Evolutionary conservation across 2,888 invertebrate genomes (phyloP).

Genomic region (Leucania comma): DNA sequence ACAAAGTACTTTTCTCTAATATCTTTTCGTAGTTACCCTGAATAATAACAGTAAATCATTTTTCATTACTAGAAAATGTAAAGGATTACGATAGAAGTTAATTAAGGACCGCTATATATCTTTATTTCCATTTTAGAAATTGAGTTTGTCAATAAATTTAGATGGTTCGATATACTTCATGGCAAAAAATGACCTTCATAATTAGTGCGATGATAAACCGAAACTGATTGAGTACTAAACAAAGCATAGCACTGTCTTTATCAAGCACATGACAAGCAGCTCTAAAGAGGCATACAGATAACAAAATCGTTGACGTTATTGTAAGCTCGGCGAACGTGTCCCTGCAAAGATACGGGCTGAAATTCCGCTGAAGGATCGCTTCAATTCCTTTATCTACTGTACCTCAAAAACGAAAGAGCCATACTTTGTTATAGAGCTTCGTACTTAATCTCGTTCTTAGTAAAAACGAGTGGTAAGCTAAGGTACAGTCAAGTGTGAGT

Average conservation of each 20-base stretch:
- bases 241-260: constrained; percentile 16
- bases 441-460: constrained; percentile 77
- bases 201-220: background rate
- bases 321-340: constrained; percentile 50
- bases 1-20: too few relatives aligned
- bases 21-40: too few relatives aligned
- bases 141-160: too few relatives aligned
- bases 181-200: background rate
- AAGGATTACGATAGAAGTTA: too few relatives aligned
- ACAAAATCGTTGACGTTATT: constrained; percentile 51
- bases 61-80: too few relatives aligned
- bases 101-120: too few relatives aligned
- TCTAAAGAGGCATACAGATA: constrained; percentile 45
- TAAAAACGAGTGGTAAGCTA: constrained; percentile 74
- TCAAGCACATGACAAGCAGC: constrained; percentile 40
- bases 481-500: constrained; percentile 80
- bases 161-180: too few relatives aligned
- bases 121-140: too few relatives aligned
- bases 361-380: constrained; percentile 56
- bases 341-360: constrained; percentile 47
- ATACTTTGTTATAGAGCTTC: constrained; percentile 69
- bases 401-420: constrained; percentile 60
- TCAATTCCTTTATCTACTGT: constrained; percentile 61
- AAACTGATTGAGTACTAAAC: constrained; percentile 1
- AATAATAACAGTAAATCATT: too few relatives aligned